Evolutionary conservation across 2,113 vertebrate genomes (phyloP).

Genomic region (Lucifuga dentata): DNA sequence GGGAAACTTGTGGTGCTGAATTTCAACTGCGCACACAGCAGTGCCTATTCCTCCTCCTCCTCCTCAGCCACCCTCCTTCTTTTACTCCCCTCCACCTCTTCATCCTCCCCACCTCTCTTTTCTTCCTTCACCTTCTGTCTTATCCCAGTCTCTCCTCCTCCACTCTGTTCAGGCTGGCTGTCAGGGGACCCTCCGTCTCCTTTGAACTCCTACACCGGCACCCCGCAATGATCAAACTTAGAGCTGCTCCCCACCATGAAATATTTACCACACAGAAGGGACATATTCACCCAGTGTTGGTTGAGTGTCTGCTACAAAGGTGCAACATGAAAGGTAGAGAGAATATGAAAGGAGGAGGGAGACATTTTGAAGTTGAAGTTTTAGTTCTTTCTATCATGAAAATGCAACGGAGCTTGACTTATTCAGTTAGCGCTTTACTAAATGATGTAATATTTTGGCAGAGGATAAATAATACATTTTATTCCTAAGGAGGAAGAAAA

Average conservation of each 20-base stretch:
- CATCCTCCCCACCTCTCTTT: conserved; percentile 13
- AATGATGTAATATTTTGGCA: conserved; percentile 63
- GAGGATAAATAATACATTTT: conserved; percentile 63
- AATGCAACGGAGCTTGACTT: conserved; percentile 41
- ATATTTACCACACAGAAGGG: conserved; percentile 79
- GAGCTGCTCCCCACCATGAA: conserved; percentile 76
- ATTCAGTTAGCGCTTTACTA: conserved; percentile 50
- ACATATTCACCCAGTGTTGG: conserved; percentile 71
- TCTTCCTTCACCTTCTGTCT: conserved; percentile 41
- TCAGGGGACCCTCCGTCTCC: conserved; percentile 71
- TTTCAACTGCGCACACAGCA: conserved; percentile 44
- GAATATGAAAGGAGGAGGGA: conserved; percentile 64
- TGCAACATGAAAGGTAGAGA: conserved; percentile 70
- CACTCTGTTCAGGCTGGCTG: conserved; percentile 63
- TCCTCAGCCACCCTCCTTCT: neutral
- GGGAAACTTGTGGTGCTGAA: conserved; percentile 73
- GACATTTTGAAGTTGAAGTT: conserved; percentile 54
- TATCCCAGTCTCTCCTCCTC: conserved; percentile 38
- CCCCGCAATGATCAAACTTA: conserved; percentile 77
- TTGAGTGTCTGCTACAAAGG: conserved; percentile 67
- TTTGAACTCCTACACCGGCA: conserved; percentile 80
- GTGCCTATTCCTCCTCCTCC: conserved; percentile 3
- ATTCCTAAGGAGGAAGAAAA: conserved; percentile 13
- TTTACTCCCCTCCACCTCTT: neutral
- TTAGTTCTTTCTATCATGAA: conserved; percentile 1